These are phyloP conservation scores for Ceramica pisi DNA, from an alignment of 2,888 invertebrate genomes.

Conservation along the genomic window DNA sequence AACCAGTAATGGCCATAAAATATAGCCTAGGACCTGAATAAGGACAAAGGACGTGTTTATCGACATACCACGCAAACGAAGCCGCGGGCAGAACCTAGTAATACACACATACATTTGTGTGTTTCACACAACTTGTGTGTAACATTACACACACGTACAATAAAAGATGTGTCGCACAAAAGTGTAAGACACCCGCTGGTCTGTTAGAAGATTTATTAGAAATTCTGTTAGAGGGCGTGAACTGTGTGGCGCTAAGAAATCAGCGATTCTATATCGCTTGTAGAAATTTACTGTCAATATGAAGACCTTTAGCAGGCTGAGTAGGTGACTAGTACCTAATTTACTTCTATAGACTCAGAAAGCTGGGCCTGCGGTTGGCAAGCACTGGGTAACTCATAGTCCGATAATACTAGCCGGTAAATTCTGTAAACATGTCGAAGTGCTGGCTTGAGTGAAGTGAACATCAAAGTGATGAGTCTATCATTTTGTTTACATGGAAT, in stretches of 20 bases:
- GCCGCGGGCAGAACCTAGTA: background rate
- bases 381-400: no score
- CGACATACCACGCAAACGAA: background rate
- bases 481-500: no score
- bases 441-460: no score
- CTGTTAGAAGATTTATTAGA: slow-evolving; percentile 55
- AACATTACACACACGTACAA: slow-evolving; percentile 3
- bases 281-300: background rate
- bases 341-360: no score
- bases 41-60: background rate
- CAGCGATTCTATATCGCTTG: slow-evolving; percentile 9
- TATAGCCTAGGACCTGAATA: background rate
- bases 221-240: slow-evolving; percentile 50
- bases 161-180: slow-evolving; percentile 24
- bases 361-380: no score
- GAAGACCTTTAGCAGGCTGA: no score
- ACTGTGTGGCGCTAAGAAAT: slow-evolving; percentile 31
- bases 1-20: no score
- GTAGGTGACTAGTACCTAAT: no score
- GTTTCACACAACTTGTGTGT: background rate
- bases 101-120: background rate
- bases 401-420: no score
- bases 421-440: no score
- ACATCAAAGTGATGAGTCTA: no score
- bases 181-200: slow-evolving; percentile 34